Conservation (phyloP, 2,797 vertebrate genomes). For the Diglossa cyanea region DNA sequence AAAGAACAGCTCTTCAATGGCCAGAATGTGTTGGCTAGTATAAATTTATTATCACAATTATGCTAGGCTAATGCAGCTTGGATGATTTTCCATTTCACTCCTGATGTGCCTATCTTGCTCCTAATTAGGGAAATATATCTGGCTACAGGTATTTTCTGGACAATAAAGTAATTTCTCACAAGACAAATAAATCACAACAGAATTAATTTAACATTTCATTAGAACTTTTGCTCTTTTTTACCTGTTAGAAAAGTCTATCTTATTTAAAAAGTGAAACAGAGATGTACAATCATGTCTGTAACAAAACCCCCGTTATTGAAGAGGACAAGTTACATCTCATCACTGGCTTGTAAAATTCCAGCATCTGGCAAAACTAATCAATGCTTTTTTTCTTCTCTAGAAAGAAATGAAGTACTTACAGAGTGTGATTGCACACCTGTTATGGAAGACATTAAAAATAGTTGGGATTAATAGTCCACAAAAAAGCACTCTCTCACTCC, state of each 20-base stretch:
- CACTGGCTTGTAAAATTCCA: background rate
- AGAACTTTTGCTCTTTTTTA: background rate
- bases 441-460: background rate
- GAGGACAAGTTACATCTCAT: background rate
- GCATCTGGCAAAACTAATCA: background rate
- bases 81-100: background rate
- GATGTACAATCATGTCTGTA: background rate
- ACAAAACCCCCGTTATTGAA: background rate
- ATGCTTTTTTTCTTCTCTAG: background rate
- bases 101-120: background rate
- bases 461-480: background rate
- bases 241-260: background rate
- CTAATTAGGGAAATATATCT: background rate
- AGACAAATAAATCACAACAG: background rate
- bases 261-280: background rate
- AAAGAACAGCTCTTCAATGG: background rate
- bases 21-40: background rate
- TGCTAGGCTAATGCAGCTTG: background rate
- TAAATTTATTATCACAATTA: constrained; percentile 2
- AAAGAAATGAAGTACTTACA: background rate
- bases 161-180: background rate
- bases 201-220: background rate
- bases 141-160: background rate
- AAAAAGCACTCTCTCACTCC: background rate
- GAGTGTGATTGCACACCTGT: background rate